These are phyloP conservation scores for Eurosta solidaginis DNA, from an alignment of 1,140 invertebrate species.

Conservation along the genomic window DNA sequence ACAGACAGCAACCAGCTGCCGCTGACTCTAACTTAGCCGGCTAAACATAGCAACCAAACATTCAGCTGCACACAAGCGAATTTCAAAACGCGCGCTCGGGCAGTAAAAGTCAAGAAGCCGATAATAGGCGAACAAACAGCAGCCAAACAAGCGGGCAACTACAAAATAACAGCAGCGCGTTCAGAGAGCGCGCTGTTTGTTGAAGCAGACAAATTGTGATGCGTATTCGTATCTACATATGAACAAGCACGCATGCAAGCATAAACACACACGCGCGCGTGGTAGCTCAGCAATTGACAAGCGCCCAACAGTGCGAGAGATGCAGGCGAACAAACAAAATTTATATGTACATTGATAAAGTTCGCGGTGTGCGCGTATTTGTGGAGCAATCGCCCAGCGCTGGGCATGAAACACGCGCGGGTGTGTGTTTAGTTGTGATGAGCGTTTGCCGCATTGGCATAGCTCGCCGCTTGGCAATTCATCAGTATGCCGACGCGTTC, in stretches of 20 bases:
- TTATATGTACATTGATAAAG: neutral
- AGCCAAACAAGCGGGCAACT: neutral
- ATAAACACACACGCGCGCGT: neutral
- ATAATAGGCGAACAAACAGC: neutral
- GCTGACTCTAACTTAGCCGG: neutral
- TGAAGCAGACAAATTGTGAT: neutral
- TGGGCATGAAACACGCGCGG: neutral
- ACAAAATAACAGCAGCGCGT: neutral
- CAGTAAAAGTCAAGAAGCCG: neutral
- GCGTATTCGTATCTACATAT: neutral
- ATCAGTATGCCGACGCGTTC: constrained; percentile 19
- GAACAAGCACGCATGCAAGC: neutral
- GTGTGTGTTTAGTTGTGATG: neutral
- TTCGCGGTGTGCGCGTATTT: neutral
- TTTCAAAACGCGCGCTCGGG: neutral
- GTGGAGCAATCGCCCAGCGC: neutral
- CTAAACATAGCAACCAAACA: neutral
- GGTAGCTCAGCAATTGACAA: neutral
- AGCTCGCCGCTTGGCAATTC: neutral
- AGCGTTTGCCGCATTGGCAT: neutral
- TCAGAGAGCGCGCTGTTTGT: neutral
- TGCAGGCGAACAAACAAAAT: too few species aligned
- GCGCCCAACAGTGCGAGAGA: neutral
- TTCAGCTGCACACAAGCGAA: neutral
- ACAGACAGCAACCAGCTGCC: neutral